phyloP scores from a whole-genome alignment of 2,797 vertebrate genomes.

The Dryobates pubescens region DNA sequence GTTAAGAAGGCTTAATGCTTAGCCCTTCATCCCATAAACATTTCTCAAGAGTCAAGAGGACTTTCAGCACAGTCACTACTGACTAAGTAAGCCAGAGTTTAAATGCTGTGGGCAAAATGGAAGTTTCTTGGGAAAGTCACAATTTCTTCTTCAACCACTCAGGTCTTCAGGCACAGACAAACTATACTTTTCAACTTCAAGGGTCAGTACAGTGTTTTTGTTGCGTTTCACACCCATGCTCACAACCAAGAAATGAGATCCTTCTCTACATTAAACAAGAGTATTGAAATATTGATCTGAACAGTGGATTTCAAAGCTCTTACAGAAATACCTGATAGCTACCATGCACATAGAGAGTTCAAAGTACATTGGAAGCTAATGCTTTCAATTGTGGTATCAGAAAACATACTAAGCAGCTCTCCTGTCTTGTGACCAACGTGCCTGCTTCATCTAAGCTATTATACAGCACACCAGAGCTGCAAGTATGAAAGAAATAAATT shows the following conservation, averaged over 20 bases:
- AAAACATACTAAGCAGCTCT: neutral
- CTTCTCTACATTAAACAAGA: neutral
- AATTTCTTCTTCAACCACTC: neutral
- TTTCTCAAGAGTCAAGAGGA: neutral
- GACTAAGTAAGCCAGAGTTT: neutral
- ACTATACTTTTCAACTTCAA: neutral
- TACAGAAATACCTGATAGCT: neutral
- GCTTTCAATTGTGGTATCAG: neutral
- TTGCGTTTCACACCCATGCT: neutral
- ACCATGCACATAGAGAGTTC: neutral
- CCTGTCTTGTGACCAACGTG: neutral
- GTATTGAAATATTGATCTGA: neutral
- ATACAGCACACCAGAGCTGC: neutral
- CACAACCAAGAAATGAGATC: neutral
- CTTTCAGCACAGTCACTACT: neutral
- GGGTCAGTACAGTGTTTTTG: neutral
- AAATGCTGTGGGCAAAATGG: neutral
- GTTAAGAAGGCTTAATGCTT: constrained; percentile 31
- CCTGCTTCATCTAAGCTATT: neutral
- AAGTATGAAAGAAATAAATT: neutral
- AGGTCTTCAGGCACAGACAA: neutral
- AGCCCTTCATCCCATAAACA: constrained; percentile 24
- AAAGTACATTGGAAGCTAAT: neutral
- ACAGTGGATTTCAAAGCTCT: neutral
- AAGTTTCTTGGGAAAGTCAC: neutral